Conservation (phyloP, 2,113 vertebrate species). For the Macrotis lagotis region DNA sequence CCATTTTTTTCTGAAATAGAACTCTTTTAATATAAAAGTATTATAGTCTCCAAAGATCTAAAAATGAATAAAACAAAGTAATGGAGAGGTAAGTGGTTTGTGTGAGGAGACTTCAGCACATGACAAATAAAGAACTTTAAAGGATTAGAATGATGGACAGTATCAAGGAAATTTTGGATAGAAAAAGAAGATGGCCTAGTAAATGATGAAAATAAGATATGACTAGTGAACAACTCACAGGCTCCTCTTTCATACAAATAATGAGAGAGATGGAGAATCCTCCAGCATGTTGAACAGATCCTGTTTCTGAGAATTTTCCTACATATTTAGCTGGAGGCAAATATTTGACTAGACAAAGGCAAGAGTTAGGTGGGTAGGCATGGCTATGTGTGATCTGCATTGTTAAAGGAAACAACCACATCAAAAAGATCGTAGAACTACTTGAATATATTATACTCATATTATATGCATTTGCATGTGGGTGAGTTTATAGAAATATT, state of each 20-base stretch:
- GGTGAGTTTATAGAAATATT: background rate
- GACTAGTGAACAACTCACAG: background rate
- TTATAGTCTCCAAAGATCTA: too few relatives aligned
- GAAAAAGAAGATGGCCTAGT: background rate
- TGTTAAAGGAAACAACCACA: background rate
- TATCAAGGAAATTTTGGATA: background rate
- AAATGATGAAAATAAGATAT: background rate
- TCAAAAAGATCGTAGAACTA: background rate
- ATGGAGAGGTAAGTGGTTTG: background rate
- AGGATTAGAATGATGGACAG: background rate
- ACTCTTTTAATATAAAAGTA: too few relatives aligned
- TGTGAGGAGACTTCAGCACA: background rate
- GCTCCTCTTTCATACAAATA: background rate
- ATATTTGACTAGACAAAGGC: background rate
- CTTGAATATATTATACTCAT: background rate
- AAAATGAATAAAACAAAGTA: too few relatives aligned
- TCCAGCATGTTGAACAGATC: background rate
- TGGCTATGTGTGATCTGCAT: background rate
- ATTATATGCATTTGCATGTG: background rate
- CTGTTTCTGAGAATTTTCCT: background rate
- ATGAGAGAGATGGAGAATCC: background rate
- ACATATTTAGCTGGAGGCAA: background rate
- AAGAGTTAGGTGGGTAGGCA: background rate
- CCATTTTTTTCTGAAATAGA: too few relatives aligned
- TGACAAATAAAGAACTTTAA: background rate